Conservation (phyloP, 53 echinoderm and acorn worm species). For the Pentamera pediparva region DNA sequence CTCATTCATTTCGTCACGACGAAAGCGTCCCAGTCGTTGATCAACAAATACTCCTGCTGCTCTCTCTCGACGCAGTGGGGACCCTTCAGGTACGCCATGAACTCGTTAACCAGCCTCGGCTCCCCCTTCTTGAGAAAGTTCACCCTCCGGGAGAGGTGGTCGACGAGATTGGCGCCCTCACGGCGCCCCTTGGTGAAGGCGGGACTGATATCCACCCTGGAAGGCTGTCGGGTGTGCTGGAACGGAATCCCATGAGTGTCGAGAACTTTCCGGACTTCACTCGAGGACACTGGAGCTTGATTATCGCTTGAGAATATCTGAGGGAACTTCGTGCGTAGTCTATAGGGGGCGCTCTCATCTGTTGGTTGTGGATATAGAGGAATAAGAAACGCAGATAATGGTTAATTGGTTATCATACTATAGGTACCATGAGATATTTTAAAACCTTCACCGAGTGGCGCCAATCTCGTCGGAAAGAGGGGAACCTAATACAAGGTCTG, state of each 20-base stretch:
- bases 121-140: neutral
- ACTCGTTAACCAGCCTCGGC: slow-evolving; percentile 9
- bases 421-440: too few species aligned
- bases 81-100: slow-evolving; percentile 7
- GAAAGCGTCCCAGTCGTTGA: slow-evolving; percentile 18
- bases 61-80: slow-evolving; percentile 9
- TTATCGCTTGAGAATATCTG: neutral
- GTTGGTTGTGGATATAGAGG: neutral
- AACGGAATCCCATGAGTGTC: slow-evolving; percentile 6
- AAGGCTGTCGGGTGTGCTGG: neutral
- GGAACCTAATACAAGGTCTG: too few species aligned
- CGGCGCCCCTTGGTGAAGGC: slow-evolving; percentile 5
- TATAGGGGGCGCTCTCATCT: slow-evolving; percentile 10
- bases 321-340: slow-evolving; percentile 10
- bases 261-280: neutral
- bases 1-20: slow-evolving; percentile 3
- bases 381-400: too few species aligned
- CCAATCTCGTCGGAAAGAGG: too few species aligned
- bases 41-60: slow-evolving; percentile 4
- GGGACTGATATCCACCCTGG: slow-evolving; percentile 6
- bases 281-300: slow-evolving; percentile 1
- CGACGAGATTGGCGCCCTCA: slow-evolving; percentile 14
- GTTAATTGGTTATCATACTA: too few species aligned
- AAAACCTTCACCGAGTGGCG: too few species aligned
- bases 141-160: slow-evolving; percentile 1